These are phyloP conservation scores for Scaptomyza montana DNA, from an alignment of 1,140 invertebrate species.

Conservation along the genomic window DNA sequence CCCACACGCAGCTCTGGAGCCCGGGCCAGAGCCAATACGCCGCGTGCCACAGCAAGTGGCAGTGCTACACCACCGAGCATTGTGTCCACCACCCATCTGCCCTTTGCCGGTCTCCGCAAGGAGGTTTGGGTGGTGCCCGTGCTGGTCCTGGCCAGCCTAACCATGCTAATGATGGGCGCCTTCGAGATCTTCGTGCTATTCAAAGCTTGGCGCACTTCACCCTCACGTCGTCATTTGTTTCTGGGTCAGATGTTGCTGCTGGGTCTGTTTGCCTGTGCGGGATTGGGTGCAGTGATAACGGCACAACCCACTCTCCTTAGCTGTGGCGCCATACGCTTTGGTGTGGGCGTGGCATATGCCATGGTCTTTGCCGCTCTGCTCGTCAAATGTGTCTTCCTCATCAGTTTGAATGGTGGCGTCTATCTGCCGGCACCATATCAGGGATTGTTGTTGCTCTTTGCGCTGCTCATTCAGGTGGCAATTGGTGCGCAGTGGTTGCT, in stretches of 20 bases:
- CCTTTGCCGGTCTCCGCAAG: conserved; percentile 85
- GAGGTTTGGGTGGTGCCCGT: conserved; percentile 95
- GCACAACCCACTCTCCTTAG: conserved; percentile 91
- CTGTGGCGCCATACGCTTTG: conserved; percentile 93
- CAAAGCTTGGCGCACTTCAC: conserved; percentile 92
- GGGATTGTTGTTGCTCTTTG: conserved; percentile 94
- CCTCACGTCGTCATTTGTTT: conserved; percentile 93
- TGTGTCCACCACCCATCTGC: conserved; percentile 63
- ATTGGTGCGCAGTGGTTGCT: conserved; percentile 94
- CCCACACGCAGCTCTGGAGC: conserved; percentile 60
- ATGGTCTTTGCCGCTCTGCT: conserved; percentile 96
- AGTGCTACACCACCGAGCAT: conserved; percentile 73
- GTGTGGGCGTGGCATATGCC: conserved; percentile 93
- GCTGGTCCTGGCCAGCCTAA: conserved; percentile 90
- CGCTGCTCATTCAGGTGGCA: conserved; percentile 94
- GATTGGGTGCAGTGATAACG: conserved; percentile 91
- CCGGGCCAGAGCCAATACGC: conserved; percentile 61
- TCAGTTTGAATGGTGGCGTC: conserved; percentile 95
- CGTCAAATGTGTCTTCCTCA: conserved; percentile 96
- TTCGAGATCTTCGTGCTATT: conserved; percentile 96
- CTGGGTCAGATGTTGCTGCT: conserved; percentile 95
- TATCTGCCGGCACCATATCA: conserved; percentile 97
- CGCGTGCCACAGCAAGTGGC: conserved; percentile 36
- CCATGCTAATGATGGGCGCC: conserved; percentile 91
- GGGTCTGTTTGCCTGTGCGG: conserved; percentile 92